phyloP scores from a whole-genome alignment of 1,140 invertebrate genomes.

The Vanessa atalanta region DNA sequence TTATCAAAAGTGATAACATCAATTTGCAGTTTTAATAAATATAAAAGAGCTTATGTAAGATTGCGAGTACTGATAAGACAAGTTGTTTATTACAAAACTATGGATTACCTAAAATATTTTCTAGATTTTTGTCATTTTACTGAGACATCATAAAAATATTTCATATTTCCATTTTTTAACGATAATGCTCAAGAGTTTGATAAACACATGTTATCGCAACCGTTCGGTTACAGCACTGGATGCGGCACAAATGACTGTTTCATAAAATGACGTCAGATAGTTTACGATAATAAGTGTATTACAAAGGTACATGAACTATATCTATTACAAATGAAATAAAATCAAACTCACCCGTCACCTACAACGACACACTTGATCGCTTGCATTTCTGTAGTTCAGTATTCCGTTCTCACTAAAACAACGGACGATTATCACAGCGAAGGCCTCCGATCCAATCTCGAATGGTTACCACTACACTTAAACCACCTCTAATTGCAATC shows the following conservation, averaged over 20 bases:
- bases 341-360: conserved; percentile 91
- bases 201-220: conserved; percentile 43
- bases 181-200: neutral
- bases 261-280: conserved; percentile 68
- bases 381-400: conserved; percentile 85
- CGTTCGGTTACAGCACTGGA: conserved; percentile 38
- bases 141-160: neutral
- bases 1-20: conserved; percentile 12
- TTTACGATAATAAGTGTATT: conserved; percentile 49
- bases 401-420: conserved; percentile 61
- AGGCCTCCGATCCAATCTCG: conserved; percentile 57
- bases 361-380: conserved; percentile 98
- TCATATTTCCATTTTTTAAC: conserved; percentile 1
- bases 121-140: neutral
- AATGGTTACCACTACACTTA: conserved; percentile 63
- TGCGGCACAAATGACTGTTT: conserved; percentile 47
- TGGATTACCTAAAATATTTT: neutral
- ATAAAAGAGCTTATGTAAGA: conserved; percentile 26
- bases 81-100: neutral
- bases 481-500: conserved; percentile 60
- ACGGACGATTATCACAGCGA: conserved; percentile 59
- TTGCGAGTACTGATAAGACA: conserved; percentile 20
- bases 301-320: conserved; percentile 29
- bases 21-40: conserved; percentile 14
- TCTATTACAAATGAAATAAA: conserved; percentile 17